These are phyloP conservation scores for Nemoura dubitans DNA, from an alignment of 2,888 invertebrate genomes.

Conservation along the genomic window DNA sequence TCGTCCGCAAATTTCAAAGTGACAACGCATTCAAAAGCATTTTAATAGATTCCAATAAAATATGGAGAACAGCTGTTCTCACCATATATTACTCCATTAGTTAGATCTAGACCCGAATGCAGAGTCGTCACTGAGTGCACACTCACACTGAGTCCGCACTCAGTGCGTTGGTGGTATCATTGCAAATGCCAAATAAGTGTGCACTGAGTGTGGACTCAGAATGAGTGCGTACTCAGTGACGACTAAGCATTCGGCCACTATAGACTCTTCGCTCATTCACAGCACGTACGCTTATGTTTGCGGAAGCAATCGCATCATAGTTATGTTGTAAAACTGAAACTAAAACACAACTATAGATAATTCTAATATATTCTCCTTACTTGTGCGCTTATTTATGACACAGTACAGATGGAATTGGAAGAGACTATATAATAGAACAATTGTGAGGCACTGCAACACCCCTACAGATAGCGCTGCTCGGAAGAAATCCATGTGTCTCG, in stretches of 20 bases:
- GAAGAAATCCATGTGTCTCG: not conserved
- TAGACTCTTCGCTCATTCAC: not conserved
- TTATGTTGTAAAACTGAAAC: not conserved
- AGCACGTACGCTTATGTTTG: not conserved
- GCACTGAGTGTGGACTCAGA: no score
- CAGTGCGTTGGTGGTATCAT: no score
- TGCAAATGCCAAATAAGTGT: no score
- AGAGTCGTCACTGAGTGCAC: no score
- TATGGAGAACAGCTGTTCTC: not conserved
- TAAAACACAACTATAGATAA: not conserved
- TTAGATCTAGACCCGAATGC: not conserved
- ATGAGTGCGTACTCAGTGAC: no score
- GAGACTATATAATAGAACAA: no score
- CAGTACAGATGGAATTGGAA: not conserved
- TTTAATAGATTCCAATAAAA: not conserved
- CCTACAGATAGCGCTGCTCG: not conserved
- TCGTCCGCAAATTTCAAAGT: not conserved
- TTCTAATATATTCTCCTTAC: not conserved
- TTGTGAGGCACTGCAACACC: not conserved
- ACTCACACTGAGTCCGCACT: no score
- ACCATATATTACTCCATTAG: not conserved
- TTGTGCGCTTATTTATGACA: not conserved
- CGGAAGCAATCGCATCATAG: not conserved
- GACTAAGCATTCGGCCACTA: no score
- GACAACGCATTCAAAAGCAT: not conserved